These are phyloP conservation scores for Crotophaga sulcirostris DNA, from an alignment of 2,113 vertebrate species.

Conservation along the genomic window DNA sequence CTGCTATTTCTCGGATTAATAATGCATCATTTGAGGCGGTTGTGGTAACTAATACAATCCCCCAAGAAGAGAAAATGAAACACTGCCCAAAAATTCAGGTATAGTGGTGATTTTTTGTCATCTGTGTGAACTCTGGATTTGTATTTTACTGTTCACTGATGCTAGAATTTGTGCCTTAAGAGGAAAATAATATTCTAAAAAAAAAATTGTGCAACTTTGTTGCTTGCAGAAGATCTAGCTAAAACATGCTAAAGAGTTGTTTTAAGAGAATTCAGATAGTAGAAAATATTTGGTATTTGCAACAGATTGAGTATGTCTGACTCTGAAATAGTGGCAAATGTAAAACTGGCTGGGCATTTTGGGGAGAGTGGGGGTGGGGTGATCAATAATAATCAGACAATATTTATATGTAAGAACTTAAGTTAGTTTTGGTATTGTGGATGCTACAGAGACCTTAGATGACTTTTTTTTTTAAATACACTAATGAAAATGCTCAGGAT, in stretches of 20 bases:
- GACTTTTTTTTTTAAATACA: background rate
- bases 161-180: background rate
- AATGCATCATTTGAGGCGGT: slow-evolving; percentile 91
- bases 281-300: background rate
- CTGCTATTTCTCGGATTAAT: slow-evolving; percentile 94
- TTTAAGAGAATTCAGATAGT: background rate
- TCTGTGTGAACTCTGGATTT: background rate
- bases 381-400: background rate
- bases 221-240: background rate
- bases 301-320: background rate
- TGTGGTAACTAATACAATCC: slow-evolving; percentile 96
- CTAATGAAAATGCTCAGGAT: background rate
- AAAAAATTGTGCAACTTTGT: background rate
- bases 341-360: background rate
- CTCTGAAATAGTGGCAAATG: background rate
- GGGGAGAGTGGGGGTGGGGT: too few species aligned
- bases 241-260: background rate
- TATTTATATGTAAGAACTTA: background rate
- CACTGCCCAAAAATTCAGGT: slow-evolving; percentile 96
- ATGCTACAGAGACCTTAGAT: background rate
- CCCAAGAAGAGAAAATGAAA: slow-evolving; percentile 95
- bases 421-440: background rate
- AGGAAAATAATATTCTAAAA: background rate
- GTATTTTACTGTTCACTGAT: background rate
- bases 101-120: background rate